Base-by-base conservation (phyloP, 2,113 vertebrate genomes). In the Regulus satrapa region DNA sequence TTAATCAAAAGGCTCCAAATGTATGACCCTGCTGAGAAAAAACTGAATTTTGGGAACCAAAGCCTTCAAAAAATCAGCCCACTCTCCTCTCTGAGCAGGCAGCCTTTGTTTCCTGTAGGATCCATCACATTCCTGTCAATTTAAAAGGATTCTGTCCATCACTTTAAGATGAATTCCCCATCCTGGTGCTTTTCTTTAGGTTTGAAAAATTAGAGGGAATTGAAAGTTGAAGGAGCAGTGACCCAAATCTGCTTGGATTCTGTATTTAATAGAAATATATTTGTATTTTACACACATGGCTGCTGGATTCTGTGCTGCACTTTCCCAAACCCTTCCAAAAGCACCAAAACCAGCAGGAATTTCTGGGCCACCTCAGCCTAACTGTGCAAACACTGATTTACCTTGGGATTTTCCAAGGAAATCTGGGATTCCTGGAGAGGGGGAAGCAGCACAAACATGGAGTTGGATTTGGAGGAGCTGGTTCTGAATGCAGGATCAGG, bases 1-100 rank as follows among this genome's bases (percentile, higher is more conserved):
- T 94, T 95, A 76, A 87, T 74, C 46, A 41, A 84, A 81, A 55
- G 40, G 18, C 89, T 96, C 93, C 91, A 96, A 89, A 72, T 86
- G 54, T 63, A 41, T 83, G 91, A 95, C 21, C 78, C 85, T 67
- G 46, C 9, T 21, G 56, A 89, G 83, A 38, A 96, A 95, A 95
- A 94, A 91, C n/a, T 56, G 84, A 9, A 6, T 87, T 91, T 94
- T 41, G 86, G 69, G 61, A 87, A 86, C 80, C 91, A 96, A 82
- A 67, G 2, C 69, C 80, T 80, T 80, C 54, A 24, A 52, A 71
- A 64, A 92, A 68, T 92, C 89, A 3, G 56, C 73, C 49, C 46
- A 24, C 94, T 64, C 58, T 41, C 38, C 34, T 25, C 18, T 62
- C 43, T 12, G n/a, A 59, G 55, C 82, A 82, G 54, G 74, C 69